phyloP scores from a whole-genome alignment of 2,113 vertebrate species.

The Indicator indicator region DNA sequence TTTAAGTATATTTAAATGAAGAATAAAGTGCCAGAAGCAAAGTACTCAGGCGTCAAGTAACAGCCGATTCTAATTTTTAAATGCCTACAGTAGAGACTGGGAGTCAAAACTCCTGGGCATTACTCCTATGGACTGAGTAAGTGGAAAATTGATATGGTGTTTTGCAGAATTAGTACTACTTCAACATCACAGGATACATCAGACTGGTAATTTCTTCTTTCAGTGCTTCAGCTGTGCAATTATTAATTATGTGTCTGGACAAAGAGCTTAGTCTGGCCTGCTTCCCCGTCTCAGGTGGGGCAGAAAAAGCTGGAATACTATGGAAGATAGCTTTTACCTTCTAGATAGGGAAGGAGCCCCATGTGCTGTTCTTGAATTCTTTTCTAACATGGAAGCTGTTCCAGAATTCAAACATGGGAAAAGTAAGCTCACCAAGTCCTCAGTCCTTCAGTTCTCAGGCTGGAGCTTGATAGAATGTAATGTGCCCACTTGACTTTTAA shows the following conservation, averaged over 20 bases:
- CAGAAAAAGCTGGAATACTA: neutral
- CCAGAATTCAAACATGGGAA: neutral
- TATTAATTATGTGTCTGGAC: neutral
- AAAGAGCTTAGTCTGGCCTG: neutral
- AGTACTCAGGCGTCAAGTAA: neutral
- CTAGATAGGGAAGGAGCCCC: neutral
- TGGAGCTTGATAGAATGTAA: neutral
- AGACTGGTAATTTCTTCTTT: neutral
- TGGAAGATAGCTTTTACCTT: neutral
- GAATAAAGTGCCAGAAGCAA: neutral
- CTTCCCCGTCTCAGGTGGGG: neutral
- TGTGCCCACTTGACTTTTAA: too few species aligned
- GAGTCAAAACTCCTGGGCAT: neutral
- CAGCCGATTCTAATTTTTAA: neutral
- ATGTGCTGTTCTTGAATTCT: neutral
- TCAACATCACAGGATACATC: neutral
- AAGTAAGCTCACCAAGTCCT: neutral
- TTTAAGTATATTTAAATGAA: constrained; percentile 17
- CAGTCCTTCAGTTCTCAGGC: neutral
- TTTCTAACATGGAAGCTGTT: neutral
- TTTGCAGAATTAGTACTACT: neutral
- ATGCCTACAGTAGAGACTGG: neutral
- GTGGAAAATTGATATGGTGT: neutral
- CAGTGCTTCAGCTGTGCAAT: neutral
- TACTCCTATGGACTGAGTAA: neutral